Percentiles rank a stretch among this genome's conserved stretches.
phyloP scores from a whole-genome alignment of 2,888 invertebrate species.

The Clitarchus hookeri region DNA sequence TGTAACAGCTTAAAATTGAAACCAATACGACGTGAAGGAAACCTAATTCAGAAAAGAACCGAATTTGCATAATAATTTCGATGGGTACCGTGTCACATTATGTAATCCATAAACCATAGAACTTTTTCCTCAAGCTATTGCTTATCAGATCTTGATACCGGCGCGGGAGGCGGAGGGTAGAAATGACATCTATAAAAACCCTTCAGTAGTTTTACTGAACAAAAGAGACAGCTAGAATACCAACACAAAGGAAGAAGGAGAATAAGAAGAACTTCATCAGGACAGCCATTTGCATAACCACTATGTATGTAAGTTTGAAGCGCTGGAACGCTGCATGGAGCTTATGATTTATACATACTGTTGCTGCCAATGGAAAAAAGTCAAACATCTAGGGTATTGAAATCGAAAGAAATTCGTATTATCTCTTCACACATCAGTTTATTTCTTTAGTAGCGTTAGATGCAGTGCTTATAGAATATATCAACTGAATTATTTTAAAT shows the following conservation, averaged over 20 bases:
- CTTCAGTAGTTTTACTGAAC: background rate
- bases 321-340: background rate
- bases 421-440: too few species aligned
- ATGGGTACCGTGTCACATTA: conserved; percentile 21
- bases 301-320: conserved; percentile 17
- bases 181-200: conserved; percentile 19
- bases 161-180: background rate
- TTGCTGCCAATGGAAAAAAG: background rate
- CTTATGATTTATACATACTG: background rate
- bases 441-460: too few species aligned
- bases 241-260: conserved; percentile 17
- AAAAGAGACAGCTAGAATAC: conserved; percentile 22
- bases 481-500: too few species aligned
- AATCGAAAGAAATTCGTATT: background rate
- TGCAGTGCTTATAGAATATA: too few species aligned
- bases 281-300: conserved; percentile 11
- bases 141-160: conserved; percentile 11
- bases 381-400: background rate
- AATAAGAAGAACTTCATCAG: background rate
- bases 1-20: conserved; percentile 19
- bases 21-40: conserved; percentile 23
- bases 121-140: background rate
- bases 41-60: background rate
- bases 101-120: conserved; percentile 19
- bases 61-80: conserved; percentile 23